A percentile compares a stretch with the other conserved stretches of the same genome.
Conservation (phyloP, 1,140 invertebrate genomes). For the Tribolium castaneum region DNA sequence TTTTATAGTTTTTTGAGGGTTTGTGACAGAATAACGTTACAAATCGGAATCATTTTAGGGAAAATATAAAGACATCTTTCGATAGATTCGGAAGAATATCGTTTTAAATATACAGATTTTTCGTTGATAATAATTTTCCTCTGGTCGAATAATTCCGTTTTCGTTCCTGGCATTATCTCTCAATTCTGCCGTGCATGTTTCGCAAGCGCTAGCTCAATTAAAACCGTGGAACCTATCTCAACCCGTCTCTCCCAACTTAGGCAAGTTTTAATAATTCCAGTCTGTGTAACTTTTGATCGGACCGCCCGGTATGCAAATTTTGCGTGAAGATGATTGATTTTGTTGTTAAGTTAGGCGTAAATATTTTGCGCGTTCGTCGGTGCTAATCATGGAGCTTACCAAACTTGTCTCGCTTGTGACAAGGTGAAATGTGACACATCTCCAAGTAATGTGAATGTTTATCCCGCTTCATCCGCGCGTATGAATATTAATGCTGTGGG, state of each 20-base stretch:
- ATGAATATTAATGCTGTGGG: slow-evolving; percentile 51
- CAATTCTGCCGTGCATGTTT: not conserved
- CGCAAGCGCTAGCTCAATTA: not conserved
- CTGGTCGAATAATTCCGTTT: not conserved
- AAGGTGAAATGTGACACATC: slow-evolving; percentile 45
- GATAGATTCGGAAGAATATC: too few species aligned
- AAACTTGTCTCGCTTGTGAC: slow-evolving; percentile 33
- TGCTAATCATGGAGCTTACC: slow-evolving; percentile 36
- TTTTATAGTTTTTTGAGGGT: too few species aligned
- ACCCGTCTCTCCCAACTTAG: not conserved
- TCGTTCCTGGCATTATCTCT: not conserved
- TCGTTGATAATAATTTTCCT: too few species aligned
- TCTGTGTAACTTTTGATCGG: slow-evolving; percentile 19
- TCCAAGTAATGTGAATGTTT: slow-evolving; percentile 50
- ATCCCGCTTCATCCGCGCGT: slow-evolving; percentile 46
- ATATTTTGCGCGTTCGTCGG: slow-evolving; percentile 20
- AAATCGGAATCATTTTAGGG: too few species aligned
- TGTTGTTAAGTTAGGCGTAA: slow-evolving; percentile 30
- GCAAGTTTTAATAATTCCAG: slow-evolving; percentile 18
- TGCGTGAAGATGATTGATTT: slow-evolving; percentile 11
- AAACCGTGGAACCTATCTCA: slow-evolving; percentile 10
- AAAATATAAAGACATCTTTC: too few species aligned
- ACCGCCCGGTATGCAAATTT: slow-evolving; percentile 14
- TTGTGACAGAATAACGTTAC: too few species aligned
- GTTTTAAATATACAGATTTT: too few species aligned